Percentiles rank a stretch among this genome's conserved stretches.
These are phyloP conservation scores for Egretta garzetta DNA, from an alignment of 2,113 vertebrate genomes.

Conservation along the genomic window DNA sequence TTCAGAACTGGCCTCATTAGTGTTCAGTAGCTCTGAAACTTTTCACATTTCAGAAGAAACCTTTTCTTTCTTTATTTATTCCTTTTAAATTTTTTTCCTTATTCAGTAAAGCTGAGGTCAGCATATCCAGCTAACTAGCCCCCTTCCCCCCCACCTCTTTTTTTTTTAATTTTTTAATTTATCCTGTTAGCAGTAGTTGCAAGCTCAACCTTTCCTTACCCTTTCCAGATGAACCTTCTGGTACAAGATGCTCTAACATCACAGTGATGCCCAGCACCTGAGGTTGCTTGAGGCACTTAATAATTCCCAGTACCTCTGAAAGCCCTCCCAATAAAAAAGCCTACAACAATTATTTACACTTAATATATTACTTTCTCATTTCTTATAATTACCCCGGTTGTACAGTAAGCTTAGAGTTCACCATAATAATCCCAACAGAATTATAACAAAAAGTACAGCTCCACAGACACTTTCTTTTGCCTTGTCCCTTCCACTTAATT, in stretches of 20 bases:
- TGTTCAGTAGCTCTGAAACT: background rate
- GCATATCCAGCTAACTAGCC: background rate
- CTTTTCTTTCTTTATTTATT: background rate
- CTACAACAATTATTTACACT: background rate
- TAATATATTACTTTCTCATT: background rate
- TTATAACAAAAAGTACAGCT: background rate
- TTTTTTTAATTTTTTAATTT: background rate
- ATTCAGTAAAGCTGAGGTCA: background rate
- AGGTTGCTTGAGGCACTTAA: background rate
- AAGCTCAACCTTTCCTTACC: background rate
- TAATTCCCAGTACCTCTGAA: background rate
- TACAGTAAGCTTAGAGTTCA: background rate
- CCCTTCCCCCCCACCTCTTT: accelerated
- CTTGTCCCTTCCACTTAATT: background rate
- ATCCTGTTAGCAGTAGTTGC: background rate
- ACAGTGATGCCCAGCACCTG: background rate
- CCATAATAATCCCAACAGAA: background rate
- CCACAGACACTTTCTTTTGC: background rate
- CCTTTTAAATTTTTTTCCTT: background rate
- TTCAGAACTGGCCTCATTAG: background rate
- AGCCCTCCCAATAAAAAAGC: background rate
- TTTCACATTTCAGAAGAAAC: background rate
- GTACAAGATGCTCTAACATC: background rate
- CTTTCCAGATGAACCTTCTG: background rate
- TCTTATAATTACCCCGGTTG: background rate